phyloP scores from a whole-genome alignment of 2,113 vertebrate genomes.

The Xenopus laevis region DNA sequence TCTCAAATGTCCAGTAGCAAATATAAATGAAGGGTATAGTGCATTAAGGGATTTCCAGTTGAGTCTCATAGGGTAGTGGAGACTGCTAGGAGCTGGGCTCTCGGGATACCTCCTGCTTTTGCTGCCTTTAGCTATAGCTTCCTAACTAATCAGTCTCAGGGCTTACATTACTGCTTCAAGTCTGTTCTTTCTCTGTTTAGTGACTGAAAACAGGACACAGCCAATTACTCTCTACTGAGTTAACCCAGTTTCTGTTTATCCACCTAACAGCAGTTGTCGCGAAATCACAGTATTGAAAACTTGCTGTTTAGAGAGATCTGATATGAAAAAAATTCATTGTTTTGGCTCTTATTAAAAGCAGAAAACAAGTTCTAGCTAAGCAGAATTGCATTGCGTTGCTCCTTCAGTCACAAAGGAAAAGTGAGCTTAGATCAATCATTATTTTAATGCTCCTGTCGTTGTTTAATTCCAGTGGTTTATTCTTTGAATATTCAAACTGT shows the following conservation, averaged over 20 bases:
- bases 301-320: slow-evolving; percentile 48
- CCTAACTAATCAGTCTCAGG: slow-evolving; percentile 68
- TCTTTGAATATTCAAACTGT: slow-evolving; percentile 10
- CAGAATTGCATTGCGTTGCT: slow-evolving; percentile 24
- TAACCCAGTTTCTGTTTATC: slow-evolving; percentile 75
- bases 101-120: slow-evolving; percentile 48
- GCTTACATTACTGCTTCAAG: slow-evolving; percentile 63
- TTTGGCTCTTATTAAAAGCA: slow-evolving; percentile 46
- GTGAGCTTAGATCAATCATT: slow-evolving; percentile 33
- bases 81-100: slow-evolving; percentile 49
- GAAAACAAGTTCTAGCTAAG: background rate
- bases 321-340: slow-evolving; percentile 44
- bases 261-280: slow-evolving; percentile 54
- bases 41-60: slow-evolving; percentile 58
- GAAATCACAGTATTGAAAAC: slow-evolving; percentile 54
- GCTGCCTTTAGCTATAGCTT: slow-evolving; percentile 58
- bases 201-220: slow-evolving; percentile 69
- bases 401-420: background rate
- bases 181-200: slow-evolving; percentile 58
- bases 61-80: slow-evolving; percentile 51
- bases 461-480: background rate
- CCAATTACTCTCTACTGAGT: slow-evolving; percentile 76
- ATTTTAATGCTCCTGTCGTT: slow-evolving; percentile 43
- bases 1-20: slow-evolving; percentile 62
- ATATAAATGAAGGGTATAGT: slow-evolving; percentile 64